Conservation (phyloP, 2,797 vertebrate genomes). For the Pseudotriccus pelzelni region DNA sequence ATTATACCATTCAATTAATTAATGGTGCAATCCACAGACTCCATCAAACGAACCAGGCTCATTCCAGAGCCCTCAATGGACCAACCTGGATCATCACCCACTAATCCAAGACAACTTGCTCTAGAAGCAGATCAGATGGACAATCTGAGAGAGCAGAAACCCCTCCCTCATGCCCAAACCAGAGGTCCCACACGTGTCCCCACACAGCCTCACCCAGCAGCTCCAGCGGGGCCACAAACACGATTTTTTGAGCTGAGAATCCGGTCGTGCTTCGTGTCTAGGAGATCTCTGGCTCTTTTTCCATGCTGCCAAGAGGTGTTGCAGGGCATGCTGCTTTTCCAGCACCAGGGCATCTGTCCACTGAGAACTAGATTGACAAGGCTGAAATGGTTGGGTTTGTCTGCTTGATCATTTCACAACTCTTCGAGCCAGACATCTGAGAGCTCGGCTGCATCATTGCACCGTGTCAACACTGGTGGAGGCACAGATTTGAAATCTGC, state of each 20-base stretch:
- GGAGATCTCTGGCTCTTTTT: not conserved
- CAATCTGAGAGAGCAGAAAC: not conserved
- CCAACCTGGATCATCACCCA: not conserved
- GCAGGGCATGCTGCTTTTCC: not conserved
- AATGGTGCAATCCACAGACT: not conserved
- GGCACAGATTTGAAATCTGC: slow-evolving; percentile 66
- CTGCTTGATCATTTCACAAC: slow-evolving; percentile 43
- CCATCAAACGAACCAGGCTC: accelerated
- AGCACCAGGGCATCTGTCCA: slow-evolving; percentile 47
- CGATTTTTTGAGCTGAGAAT: accelerated
- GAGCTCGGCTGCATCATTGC: not conserved
- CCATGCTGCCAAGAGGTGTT: not conserved
- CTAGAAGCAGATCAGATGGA: not conserved
- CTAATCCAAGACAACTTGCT: not conserved
- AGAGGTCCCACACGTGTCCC: not conserved
- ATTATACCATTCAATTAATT: not conserved
- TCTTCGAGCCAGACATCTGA: slow-evolving; percentile 58
- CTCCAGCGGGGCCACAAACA: not conserved
- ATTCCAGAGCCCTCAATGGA: not conserved
- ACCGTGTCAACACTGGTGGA: not conserved
- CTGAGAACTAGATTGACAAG: slow-evolving; percentile 43
- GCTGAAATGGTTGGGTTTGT: slow-evolving; percentile 28
- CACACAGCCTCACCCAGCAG: not conserved
- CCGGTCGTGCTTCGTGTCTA: accelerated
- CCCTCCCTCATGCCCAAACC: not conserved